Conservation (phyloP, 2,797 vertebrate genomes). For the Nyctalus aviator region DNA sequence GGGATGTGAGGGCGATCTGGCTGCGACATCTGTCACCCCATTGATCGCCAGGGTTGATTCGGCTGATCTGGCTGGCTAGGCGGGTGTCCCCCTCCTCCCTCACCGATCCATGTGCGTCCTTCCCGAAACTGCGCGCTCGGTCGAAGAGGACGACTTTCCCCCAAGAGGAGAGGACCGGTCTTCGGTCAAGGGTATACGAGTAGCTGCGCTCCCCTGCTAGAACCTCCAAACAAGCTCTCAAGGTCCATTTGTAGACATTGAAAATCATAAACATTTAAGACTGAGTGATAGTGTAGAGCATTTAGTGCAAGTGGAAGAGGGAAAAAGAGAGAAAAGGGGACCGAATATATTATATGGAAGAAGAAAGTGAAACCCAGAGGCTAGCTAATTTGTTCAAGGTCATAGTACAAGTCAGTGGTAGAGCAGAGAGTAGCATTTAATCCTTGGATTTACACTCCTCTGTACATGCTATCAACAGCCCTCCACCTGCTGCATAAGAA, state of each 20-base stretch:
- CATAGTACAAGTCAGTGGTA: neutral
- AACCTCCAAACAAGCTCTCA: too few relatives aligned
- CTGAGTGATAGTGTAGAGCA: neutral
- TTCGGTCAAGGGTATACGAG: too few relatives aligned
- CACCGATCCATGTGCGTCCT: too few relatives aligned
- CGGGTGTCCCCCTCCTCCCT: too few relatives aligned
- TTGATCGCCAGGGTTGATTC: too few relatives aligned
- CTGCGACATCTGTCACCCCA: too few relatives aligned
- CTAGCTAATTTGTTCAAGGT: neutral
- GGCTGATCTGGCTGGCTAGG: too few relatives aligned
- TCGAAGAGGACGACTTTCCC: too few relatives aligned
- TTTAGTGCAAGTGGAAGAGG: neutral
- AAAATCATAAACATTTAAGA: constrained; percentile 46
- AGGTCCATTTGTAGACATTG: neutral
- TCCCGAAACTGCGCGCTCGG: too few relatives aligned
- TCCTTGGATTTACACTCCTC: neutral
- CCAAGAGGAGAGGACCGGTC: too few relatives aligned
- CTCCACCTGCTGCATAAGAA: neutral
- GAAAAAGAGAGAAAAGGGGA: neutral
- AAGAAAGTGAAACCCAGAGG: neutral
- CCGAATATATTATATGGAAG: neutral
- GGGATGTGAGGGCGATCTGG: too few relatives aligned
- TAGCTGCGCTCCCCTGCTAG: too few relatives aligned
- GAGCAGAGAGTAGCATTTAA: neutral
- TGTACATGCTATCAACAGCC: neutral